These are phyloP conservation scores for Nebria ingens DNA, from an alignment of 1,140 invertebrate genomes.

Conservation along the genomic window DNA sequence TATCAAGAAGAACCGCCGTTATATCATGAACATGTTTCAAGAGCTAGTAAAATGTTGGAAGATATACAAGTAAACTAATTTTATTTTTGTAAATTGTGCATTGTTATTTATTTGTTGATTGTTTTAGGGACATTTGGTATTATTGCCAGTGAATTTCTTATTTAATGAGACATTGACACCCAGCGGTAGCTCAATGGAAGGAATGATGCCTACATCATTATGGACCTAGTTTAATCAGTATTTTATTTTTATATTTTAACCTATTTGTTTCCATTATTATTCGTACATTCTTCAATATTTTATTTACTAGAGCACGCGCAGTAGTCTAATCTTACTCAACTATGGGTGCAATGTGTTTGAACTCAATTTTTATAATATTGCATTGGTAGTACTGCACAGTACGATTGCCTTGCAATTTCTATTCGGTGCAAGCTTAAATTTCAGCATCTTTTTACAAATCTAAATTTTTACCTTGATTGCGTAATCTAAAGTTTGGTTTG, in stretches of 20 bases:
- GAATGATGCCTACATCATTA: constrained; percentile 66
- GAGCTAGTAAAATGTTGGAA: constrained; percentile 57
- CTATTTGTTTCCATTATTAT: too few relatives aligned
- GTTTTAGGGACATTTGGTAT: constrained; percentile 70
- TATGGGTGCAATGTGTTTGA: too few relatives aligned
- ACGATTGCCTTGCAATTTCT: too few relatives aligned
- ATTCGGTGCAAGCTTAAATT: too few relatives aligned
- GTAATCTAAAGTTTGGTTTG: too few relatives aligned
- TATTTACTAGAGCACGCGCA: too few relatives aligned
- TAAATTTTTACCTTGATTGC: too few relatives aligned
- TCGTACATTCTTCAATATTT: too few relatives aligned
- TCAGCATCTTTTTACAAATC: too few relatives aligned
- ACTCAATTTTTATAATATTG: too few relatives aligned
- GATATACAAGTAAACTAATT: constrained; percentile 49
- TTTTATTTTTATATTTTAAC: not conserved
- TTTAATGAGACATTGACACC: constrained; percentile 73
- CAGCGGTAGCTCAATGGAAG: constrained; percentile 66
- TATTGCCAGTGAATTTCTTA: constrained; percentile 78
- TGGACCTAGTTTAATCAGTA: constrained; percentile 50
- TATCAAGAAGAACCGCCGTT: constrained; percentile 58
- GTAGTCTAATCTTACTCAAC: too few relatives aligned
- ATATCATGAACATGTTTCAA: constrained; percentile 52
- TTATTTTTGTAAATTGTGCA: not conserved
- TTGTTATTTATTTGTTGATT: not conserved
- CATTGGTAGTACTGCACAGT: too few relatives aligned